Evolutionary conservation across 2,888 invertebrate species (phyloP), one percentile per base, ranked within the genome.

Genomic region (Zele albiditarsus): DNA sequence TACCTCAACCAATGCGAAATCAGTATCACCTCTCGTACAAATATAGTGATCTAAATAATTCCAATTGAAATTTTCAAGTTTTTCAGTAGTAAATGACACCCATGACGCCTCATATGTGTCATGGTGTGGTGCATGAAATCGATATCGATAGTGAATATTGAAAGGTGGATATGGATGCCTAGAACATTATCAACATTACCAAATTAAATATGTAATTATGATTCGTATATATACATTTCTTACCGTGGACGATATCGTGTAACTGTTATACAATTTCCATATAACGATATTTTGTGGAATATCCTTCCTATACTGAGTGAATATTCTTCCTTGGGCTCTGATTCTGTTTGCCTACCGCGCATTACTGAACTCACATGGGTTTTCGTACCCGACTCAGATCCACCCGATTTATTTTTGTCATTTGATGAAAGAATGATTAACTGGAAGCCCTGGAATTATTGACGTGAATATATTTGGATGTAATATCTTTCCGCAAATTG

Each of bases 21-120:
- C 97, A 0, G 96, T 95, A 87, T 98, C 97, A 0, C 98, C 98
- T 77, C 97, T 92, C 0, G 97, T 97, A 86, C 98, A 98, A 79
- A 98, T 97, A 88, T 98, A 98, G 89, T 98, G 96, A 90, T 99
- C 98, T 90, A 98, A 93, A 87, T 97, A 97, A 90, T 98, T 98
- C 98, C 98, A 99, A 90, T 97, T 98, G 88, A 96, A 98, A 82
- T 96, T 97, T 90, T 98, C 98, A 71, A 98, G 90, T 86, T 97
- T 97, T 90, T 98, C 98, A 0, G 97, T 97, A 1, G 95, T 95
- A 89, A 98, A 98, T 60, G 97, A 95, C 0, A 97, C 97, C 92
- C 96, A 96, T 0, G 98, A 98, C 53, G 97, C 95, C 88, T 98
- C 98, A 88, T 98, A 98, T 0, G 95, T 95, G 81, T 95, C 95